phyloP scores from a whole-genome alignment of 2,113 vertebrate genomes.

The Oreochromis tanganicae region DNA sequence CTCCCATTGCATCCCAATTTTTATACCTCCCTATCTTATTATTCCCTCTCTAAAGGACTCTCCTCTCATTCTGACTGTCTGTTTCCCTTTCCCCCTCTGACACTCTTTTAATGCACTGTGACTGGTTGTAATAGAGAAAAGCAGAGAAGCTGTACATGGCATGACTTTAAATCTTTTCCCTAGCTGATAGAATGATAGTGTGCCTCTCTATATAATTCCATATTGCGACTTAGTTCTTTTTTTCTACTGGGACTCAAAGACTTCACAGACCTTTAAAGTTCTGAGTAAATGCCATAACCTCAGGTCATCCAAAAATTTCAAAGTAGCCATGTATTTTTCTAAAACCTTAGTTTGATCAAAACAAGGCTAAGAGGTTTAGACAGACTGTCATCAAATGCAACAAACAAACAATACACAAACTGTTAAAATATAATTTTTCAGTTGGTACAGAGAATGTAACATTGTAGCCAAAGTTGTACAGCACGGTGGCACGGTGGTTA shows the following conservation, averaged over 20 bases:
- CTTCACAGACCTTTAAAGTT: background rate
- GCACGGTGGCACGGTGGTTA: background rate
- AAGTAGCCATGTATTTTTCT: background rate
- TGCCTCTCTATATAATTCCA: background rate
- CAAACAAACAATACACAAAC: background rate
- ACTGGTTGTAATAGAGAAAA: conserved; percentile 1
- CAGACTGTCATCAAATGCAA: background rate
- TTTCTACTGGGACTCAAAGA: background rate
- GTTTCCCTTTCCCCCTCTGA: background rate
- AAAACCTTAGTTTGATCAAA: background rate
- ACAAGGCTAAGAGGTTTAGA: background rate
- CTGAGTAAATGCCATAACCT: background rate
- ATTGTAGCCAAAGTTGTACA: background rate
- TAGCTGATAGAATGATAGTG: background rate
- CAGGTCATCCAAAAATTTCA: background rate
- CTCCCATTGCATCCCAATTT: background rate
- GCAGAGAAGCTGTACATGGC: background rate
- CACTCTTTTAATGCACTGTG: background rate
- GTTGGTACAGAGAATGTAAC: background rate
- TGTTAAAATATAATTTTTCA: background rate
- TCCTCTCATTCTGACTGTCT: background rate
- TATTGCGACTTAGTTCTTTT: background rate
- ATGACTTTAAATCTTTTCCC: conserved; percentile 13
- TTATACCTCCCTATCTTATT: background rate
- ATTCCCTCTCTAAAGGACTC: conserved; percentile 9